These are phyloP conservation scores for Eremobia ochroleuca DNA, from an alignment of 2,888 invertebrate species.

Conservation along the genomic window DNA sequence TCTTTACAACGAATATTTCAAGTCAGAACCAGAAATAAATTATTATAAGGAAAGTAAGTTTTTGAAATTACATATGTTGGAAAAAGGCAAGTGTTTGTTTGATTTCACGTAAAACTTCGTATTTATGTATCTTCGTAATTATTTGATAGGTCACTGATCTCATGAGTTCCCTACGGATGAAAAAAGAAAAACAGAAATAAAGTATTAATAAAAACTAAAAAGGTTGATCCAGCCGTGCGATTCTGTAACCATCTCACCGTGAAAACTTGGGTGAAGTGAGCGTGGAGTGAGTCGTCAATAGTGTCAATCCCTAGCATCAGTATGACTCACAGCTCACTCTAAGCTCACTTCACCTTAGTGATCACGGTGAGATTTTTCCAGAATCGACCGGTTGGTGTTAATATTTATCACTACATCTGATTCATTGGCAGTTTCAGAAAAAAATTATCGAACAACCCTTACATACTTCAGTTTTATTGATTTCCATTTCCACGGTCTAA, in stretches of 20 bases:
- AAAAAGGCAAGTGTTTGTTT: not conserved
- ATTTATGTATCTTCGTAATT: no score
- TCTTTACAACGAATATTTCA: conserved; percentile 6
- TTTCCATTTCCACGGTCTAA: conserved; percentile 14
- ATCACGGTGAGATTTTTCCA: no score
- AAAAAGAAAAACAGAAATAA: not conserved
- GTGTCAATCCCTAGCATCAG: no score
- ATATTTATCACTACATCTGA: not conserved
- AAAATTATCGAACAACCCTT: not conserved
- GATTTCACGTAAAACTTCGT: not conserved
- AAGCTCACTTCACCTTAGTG: no score
- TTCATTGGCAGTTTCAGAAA: not conserved
- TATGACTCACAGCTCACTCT: no score
- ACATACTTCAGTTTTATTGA: conserved; percentile 8
- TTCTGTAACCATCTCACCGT: no score
- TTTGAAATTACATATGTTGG: not conserved
- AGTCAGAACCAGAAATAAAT: not conserved
- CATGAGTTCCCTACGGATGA: not conserved
- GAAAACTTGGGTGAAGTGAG: no score
- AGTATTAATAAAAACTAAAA: not conserved
- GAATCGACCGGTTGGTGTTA: no score
- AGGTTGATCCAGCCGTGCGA: not conserved
- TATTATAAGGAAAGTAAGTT: not conserved
- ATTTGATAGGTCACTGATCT: not conserved
- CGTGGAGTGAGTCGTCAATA: no score